Conservation (phyloP, 2,888 invertebrate genomes). For the Cryptocephalus moraei region DNA sequence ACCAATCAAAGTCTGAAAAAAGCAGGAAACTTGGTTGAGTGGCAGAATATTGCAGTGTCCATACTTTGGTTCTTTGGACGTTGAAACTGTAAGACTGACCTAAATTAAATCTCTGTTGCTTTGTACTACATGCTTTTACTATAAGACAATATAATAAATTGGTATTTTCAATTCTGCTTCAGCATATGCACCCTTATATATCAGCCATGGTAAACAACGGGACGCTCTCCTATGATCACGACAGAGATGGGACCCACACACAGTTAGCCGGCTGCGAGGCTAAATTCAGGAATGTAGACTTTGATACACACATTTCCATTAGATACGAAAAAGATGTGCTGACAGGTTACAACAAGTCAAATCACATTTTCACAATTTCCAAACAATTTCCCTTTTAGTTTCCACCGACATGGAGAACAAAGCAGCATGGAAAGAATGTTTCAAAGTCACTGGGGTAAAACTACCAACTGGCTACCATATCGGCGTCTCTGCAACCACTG, state of each 20-base stretch:
- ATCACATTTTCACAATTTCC: slow-evolving; percentile 2
- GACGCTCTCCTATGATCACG: slow-evolving; percentile 90
- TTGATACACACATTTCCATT: slow-evolving; percentile 84
- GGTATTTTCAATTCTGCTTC: neutral
- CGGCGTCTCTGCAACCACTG: slow-evolving; percentile 92
- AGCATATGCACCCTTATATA: slow-evolving; percentile 98
- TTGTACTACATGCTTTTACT: no score
- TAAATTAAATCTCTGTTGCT: no score
- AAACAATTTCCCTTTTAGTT: slow-evolving; percentile 44
- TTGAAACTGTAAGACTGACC: no score
- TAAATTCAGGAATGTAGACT: slow-evolving; percentile 82
- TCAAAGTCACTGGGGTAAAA: slow-evolving; percentile 77
- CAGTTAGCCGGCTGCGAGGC: slow-evolving; percentile 95
- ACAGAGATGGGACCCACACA: slow-evolving; percentile 96
- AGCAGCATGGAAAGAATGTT: slow-evolving; percentile 89
- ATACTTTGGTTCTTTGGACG: no score
- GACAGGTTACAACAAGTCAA: slow-evolving; percentile 47
- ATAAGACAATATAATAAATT: no score
- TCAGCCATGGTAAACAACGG: slow-evolving; percentile 99
- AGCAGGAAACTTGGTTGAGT: no score
- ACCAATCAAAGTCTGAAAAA: no score
- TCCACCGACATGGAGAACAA: slow-evolving; percentile 87
- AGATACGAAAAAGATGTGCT: slow-evolving; percentile 85
- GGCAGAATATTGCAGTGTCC: no score
- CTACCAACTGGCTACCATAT: slow-evolving; percentile 93